phyloP scores from a whole-genome alignment of 64 coral and sea anemone species.

The Dendrophyllia cribrosa region DNA sequence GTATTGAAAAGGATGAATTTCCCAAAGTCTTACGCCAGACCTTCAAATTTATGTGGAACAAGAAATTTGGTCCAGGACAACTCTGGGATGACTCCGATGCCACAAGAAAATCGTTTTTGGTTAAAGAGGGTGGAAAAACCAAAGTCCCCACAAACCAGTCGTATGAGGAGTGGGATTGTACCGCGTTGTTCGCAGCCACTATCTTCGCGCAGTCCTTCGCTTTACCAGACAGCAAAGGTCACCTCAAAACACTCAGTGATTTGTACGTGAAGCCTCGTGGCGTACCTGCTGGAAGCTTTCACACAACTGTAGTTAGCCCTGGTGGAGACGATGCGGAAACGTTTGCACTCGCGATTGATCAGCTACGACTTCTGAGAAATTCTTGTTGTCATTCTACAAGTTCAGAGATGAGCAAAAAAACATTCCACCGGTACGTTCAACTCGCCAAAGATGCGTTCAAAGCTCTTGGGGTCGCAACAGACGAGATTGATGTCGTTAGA shows the following conservation, averaged over 20 bases:
- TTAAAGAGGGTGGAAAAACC: not conserved
- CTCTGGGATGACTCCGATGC: not conserved
- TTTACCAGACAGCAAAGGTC: not conserved
- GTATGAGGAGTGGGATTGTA: constrained; percentile 5
- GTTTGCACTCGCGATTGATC: not conserved
- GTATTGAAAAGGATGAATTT: not conserved
- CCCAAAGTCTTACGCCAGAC: not conserved
- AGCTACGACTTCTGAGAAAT: not conserved
- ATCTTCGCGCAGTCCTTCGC: not conserved
- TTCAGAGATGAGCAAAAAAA: not conserved
- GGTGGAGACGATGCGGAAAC: not conserved
- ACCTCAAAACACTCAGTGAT: not conserved
- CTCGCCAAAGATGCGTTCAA: not conserved
- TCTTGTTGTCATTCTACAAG: not conserved
- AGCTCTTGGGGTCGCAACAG: not conserved
- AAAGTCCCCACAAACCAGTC: not conserved
- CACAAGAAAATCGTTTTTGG: not conserved
- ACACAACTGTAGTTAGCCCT: not conserved
- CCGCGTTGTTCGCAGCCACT: not conserved
- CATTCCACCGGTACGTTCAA: not conserved
- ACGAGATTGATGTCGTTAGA: not conserved
- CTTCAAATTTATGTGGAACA: not conserved
- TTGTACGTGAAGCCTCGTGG: not conserved
- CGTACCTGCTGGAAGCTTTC: not conserved
- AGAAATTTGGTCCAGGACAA: not conserved